Base-by-base conservation (phyloP, 2,888 invertebrate genomes). In the Stegana nigrithorax region DNA sequence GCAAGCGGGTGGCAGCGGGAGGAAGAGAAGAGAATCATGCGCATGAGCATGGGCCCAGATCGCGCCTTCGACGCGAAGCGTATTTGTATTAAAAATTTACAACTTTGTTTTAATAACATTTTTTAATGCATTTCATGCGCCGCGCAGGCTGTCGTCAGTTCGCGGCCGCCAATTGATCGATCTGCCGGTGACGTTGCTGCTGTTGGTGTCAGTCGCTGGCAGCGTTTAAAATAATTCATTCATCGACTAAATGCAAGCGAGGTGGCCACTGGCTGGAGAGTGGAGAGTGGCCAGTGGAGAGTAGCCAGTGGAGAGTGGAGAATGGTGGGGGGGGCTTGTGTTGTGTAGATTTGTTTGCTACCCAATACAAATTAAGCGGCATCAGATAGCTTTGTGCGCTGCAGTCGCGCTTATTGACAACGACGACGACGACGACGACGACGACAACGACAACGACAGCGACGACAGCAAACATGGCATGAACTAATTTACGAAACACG, bases 401-500 rank as follows among this genome's bases (percentile, higher is more conserved):
- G 39, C 25, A 12, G 39, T 12, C 17, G 36, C 23, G 8, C 8
- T 67, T 67, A 67, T 68, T 71, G 72, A 70, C 71, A 72, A 68
- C 72, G n/a, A n/a, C n/a, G n/a, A n/a, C n/a, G n/a, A n/a, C n/a
- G n/a, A n/a, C n/a, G n/a, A n/a, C n/a, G n/a, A n/a, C n/a, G n/a
- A n/a, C n/a, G n/a, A n/a, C n/a, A n/a, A n/a, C n/a, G n/a, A n/a
- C n/a, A n/a, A n/a, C n/a, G n/a, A n/a, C n/a, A n/a, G n/a, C n/a
- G n/a, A n/a, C n/a, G 71, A 29, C 60, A 32, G 3, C 10, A 32
- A 67, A 80, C 80, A 73, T 79, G 80, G 77, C 78, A 77, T 70
- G 65, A 78, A 75, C 77, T 79, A 78, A 79, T 79, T 79, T 78
- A 79, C 77, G 80, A 79, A 83, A 82, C 72, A 73, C 65, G 74